phyloP scores from a whole-genome alignment of 2,888 invertebrate genomes.

The Teleogryllus oceanicus region DNA sequence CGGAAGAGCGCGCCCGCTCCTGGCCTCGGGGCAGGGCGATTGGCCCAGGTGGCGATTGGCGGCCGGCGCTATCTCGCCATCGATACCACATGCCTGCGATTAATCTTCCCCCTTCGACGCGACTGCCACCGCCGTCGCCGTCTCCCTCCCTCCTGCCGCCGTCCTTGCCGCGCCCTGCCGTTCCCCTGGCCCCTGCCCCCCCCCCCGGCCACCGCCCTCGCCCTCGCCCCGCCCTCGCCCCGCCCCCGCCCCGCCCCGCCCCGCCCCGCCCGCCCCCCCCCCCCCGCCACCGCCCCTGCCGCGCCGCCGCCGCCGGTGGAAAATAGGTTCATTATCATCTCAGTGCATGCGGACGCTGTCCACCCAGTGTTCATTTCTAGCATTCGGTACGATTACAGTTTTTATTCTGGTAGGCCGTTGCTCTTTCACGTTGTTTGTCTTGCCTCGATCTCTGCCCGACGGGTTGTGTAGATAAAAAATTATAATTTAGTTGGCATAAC shows the following conservation, averaged over 20 bases:
- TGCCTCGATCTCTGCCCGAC: not conserved
- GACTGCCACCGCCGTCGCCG: not conserved
- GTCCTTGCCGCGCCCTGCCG: too few relatives aligned
- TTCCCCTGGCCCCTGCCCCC: too few relatives aligned
- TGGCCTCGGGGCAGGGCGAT: too few relatives aligned
- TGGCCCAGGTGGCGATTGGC: not conserved
- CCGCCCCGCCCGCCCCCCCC: too few relatives aligned
- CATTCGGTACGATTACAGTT: not conserved
- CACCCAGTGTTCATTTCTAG: not conserved
- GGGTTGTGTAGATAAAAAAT: not conserved
- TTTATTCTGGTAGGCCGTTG: not conserved
- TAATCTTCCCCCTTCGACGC: not conserved
- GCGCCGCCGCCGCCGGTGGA: too few relatives aligned
- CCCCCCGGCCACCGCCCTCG: too few relatives aligned
- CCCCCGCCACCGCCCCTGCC: too few relatives aligned
- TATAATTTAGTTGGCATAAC: not conserved
- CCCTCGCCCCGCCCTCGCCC: too few relatives aligned
- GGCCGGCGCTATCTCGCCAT: not conserved
- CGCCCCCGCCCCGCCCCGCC: too few relatives aligned
- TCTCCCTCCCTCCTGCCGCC: too few relatives aligned
- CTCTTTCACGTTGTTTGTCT: conserved; percentile 12
- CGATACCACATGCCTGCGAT: not conserved
- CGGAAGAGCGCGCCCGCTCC: too few relatives aligned
- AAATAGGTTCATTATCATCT: not conserved
- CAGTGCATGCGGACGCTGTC: not conserved